These are phyloP conservation scores for Iselma pallidipennis DNA, from an alignment of 2,888 invertebrate genomes.

Conservation along the genomic window DNA sequence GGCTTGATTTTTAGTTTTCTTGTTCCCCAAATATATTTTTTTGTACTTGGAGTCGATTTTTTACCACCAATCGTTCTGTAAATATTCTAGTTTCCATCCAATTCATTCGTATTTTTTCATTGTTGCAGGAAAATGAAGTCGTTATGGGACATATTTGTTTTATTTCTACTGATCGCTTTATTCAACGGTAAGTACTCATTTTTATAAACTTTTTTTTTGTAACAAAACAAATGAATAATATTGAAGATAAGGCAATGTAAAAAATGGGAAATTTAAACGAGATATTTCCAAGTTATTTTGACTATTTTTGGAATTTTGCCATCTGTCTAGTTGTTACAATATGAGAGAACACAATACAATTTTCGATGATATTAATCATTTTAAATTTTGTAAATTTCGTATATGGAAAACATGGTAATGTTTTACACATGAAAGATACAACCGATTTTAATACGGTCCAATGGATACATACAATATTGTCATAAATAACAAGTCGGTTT, in stretches of 20 bases:
- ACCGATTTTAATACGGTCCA: neutral
- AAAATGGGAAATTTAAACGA: too few relatives aligned
- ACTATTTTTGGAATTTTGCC: too few relatives aligned
- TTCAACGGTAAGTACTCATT: conserved; percentile 31
- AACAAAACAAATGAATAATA: too few relatives aligned
- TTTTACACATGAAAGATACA: conserved; percentile 1
- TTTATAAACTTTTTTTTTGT: neutral
- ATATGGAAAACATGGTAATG: neutral
- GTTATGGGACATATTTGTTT: conserved; percentile 17
- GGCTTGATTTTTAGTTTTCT: conserved; percentile 31
- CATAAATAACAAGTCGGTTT: neutral
- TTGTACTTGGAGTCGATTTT: too few relatives aligned
- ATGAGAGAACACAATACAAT: neutral
- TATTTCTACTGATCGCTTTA: conserved; percentile 15
- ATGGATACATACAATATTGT: neutral
- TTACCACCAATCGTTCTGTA: too few relatives aligned
- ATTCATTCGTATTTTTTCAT: conserved; percentile 12
- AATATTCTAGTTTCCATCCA: neutral
- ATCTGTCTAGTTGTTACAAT: neutral
- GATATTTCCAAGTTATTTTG: too few relatives aligned
- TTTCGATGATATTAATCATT: neutral
- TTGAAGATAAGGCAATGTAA: too few relatives aligned
- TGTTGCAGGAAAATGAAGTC: conserved; percentile 37
- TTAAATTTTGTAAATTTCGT: too few relatives aligned
- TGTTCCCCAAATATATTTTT: too few relatives aligned